These are phyloP conservation scores for Elgaria multicarinata DNA, from an alignment of 2,113 vertebrate genomes.

Conservation along the genomic window DNA sequence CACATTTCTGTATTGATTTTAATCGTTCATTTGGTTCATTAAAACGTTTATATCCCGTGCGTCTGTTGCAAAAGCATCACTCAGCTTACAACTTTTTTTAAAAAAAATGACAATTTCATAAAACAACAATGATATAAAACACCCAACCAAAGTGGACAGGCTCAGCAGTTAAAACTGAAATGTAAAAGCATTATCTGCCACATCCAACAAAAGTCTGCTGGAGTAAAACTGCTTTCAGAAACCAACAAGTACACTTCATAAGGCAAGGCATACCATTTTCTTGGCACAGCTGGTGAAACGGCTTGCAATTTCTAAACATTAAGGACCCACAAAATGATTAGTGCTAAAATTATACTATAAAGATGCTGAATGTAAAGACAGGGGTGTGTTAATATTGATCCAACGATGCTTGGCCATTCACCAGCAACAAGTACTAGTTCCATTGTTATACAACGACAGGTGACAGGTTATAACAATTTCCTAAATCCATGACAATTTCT, in stretches of 20 bases:
- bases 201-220: neutral
- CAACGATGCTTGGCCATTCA: neutral
- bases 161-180: neutral
- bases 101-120: neutral
- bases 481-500: slow-evolving; percentile 18
- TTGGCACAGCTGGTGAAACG: neutral
- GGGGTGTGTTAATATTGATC: neutral
- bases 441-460: slow-evolving; percentile 7
- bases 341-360: neutral
- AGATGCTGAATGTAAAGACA: neutral
- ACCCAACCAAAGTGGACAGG: neutral
- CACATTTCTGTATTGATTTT: too few species aligned
- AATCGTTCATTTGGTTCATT: neutral
- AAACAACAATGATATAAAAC: neutral
- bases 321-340: neutral
- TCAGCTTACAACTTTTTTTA: neutral
- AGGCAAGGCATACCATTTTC: neutral
- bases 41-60: neutral
- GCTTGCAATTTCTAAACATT: neutral
- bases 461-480: slow-evolving; percentile 8
- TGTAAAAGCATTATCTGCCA: neutral
- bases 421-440: neutral
- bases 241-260: neutral
- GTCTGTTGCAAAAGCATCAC: neutral
- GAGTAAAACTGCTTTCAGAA: neutral